These are phyloP conservation scores for Pegoplata infirma DNA, from an alignment of 2,888 invertebrate species.

Conservation along the genomic window DNA sequence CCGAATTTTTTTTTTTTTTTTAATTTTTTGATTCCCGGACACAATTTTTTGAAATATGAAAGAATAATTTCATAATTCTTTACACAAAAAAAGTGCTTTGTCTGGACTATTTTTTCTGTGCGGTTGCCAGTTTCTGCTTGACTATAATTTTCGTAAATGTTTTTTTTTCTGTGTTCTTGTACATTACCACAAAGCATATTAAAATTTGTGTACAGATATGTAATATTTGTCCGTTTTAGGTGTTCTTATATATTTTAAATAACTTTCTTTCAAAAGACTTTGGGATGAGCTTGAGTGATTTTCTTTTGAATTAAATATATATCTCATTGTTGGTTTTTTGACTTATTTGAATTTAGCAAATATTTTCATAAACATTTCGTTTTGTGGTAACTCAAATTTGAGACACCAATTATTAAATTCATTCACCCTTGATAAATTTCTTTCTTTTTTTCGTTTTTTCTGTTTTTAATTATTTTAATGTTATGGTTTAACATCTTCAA, in stretches of 20 bases:
- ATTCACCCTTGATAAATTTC: conserved; percentile 67
- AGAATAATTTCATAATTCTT: too few relatives aligned
- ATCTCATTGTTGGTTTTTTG: not conserved
- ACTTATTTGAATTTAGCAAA: conserved; percentile 23
- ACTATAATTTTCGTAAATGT: too few relatives aligned
- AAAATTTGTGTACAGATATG: too few relatives aligned
- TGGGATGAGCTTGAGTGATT: conserved; percentile 9
- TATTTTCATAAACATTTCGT: conserved; percentile 47
- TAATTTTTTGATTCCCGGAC: too few relatives aligned
- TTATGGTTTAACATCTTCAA: conserved; percentile 31
- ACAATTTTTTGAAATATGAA: too few relatives aligned
- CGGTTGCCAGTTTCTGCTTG: too few relatives aligned
- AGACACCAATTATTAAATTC: conserved; percentile 74
- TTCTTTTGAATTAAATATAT: conserved; percentile 8
- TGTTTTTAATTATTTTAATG: conserved; percentile 31
- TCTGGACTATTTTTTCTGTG: too few relatives aligned
- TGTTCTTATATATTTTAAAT: too few relatives aligned
- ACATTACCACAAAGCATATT: not conserved
- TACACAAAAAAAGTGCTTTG: too few relatives aligned
- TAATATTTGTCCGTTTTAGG: too few relatives aligned
- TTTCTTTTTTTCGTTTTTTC: conserved; percentile 32
- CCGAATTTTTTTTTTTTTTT: too few relatives aligned
- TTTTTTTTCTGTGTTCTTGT: too few relatives aligned
- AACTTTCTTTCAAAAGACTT: conserved; percentile 20
- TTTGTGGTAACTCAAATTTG: conserved; percentile 66